Percentiles rank a stretch among this genome's conserved stretches.
Conservation (phyloP, 2,797 vertebrate genomes). For the Podarcis siculus region DNA sequence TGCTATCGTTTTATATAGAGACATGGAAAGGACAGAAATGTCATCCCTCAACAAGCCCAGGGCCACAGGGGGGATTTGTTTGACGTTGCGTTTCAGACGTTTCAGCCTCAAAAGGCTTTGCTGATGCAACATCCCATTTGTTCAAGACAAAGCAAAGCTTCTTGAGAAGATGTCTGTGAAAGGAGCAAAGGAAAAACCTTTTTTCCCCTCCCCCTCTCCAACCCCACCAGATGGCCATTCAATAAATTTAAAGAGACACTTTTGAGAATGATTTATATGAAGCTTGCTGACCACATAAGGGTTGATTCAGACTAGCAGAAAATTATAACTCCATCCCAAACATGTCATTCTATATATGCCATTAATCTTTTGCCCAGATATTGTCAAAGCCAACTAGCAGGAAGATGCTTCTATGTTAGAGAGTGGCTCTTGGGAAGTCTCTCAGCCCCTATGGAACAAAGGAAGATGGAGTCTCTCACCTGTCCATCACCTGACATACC, state of each 20-base stretch:
- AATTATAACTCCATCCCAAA: neutral
- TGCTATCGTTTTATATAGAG: conserved; percentile 25
- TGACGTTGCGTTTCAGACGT: neutral
- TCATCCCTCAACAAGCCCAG: conserved; percentile 35
- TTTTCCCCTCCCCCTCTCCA: neutral
- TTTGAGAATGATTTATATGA: neutral
- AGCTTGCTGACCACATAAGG: neutral
- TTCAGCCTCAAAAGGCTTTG: neutral
- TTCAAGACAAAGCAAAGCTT: neutral
- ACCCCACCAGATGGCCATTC: neutral
- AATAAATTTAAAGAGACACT: neutral
- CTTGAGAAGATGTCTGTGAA: no score
- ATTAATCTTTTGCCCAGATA: neutral
- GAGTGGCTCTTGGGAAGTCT: neutral
- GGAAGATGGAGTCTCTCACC: no score
- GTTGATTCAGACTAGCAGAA: neutral
- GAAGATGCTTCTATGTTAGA: neutral
- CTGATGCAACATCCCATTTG: neutral
- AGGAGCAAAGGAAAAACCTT: neutral
- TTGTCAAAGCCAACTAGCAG: neutral
- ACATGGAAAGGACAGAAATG: conserved; percentile 26
- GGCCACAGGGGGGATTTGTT: conserved; percentile 18
- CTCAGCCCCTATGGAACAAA: neutral
- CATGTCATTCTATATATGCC: neutral
- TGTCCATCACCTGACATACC: no score